Evolutionary conservation across 2,888 invertebrate genomes (phyloP).

Genomic region (Chloromyia formosa): DNA sequence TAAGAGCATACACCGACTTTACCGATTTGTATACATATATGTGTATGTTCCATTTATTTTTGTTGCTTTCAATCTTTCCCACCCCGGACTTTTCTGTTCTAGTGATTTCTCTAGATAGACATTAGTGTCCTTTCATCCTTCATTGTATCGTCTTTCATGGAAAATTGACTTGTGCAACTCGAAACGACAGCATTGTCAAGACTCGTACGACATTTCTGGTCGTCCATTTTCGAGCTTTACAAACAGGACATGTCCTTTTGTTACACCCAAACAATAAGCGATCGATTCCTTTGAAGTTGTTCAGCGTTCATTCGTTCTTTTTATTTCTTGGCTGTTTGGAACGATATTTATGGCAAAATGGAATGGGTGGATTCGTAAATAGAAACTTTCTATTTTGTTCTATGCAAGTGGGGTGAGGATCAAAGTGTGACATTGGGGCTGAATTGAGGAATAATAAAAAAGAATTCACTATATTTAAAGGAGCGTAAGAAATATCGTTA

Average conservation of each 20-base stretch:
- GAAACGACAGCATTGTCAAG: conserved; percentile 22
- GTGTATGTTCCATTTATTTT: not conserved
- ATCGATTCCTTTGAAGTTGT: conserved; percentile 48
- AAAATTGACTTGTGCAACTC: conserved; percentile 43
- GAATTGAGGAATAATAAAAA: too few relatives aligned
- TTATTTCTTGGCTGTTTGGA: conserved; percentile 8
- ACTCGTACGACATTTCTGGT: not conserved
- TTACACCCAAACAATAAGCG: conserved; percentile 52
- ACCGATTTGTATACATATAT: not conserved
- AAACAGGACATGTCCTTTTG: conserved; percentile 47
- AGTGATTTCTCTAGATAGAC: conserved; percentile 18
- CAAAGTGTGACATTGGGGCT: too few relatives aligned
- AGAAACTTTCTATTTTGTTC: too few relatives aligned
- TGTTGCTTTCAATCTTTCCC: not conserved
- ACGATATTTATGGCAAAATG: not conserved
- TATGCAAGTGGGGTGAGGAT: too few relatives aligned
- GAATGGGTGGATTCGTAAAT: conserved; percentile 7
- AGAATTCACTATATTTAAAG: too few relatives aligned
- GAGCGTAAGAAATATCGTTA: too few relatives aligned
- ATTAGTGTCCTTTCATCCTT: conserved; percentile 38
- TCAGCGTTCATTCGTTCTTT: conserved; percentile 21
- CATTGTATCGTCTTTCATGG: conserved; percentile 38
- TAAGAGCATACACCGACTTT: not conserved
- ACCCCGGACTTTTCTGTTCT: not conserved
- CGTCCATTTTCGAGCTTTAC: conserved; percentile 38